These are phyloP conservation scores for Holothuria glaberrima DNA, from an alignment of 35 echinoderm and acorn worm species.

Conservation along the genomic window DNA sequence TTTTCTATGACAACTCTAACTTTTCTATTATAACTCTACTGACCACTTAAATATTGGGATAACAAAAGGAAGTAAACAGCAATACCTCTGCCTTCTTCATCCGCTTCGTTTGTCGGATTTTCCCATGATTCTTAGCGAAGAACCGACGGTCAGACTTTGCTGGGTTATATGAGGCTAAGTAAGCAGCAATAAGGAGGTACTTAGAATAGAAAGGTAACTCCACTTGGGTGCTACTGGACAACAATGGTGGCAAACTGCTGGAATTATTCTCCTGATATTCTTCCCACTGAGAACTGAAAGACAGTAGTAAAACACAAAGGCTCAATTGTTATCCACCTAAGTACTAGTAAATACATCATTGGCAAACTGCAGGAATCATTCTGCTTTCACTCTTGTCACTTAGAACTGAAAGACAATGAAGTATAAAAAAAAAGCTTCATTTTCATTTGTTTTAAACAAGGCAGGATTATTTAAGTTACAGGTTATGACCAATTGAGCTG, in stretches of 20 bases:
- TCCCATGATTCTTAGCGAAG: conserved; percentile 96
- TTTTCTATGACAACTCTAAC: too few species aligned
- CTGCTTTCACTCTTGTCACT: conserved; percentile 54
- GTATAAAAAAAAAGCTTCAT: too few species aligned
- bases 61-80: too few species aligned
- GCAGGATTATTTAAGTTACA: too few species aligned
- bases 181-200: conserved; percentile 92
- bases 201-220: conserved; percentile 98
- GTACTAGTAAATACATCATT: neutral
- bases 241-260: conserved; percentile 20
- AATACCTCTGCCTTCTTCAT: conserved; percentile 72
- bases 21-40: too few species aligned
- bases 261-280: conserved; percentile 69
- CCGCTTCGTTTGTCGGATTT: conserved; percentile 54
- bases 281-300: conserved; percentile 94
- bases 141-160: conserved; percentile 82
- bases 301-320: conserved; percentile 63
- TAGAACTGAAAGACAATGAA: neutral
- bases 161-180: conserved; percentile 95
- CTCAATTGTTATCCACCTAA: conserved; percentile 66
- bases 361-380: conserved; percentile 36
- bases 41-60: too few species aligned
- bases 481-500: too few species aligned
- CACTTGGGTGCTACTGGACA: conserved; percentile 79
- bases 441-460: too few species aligned